Conservation (phyloP, 2,797 vertebrate genomes). For the Malurus leucopterus region DNA sequence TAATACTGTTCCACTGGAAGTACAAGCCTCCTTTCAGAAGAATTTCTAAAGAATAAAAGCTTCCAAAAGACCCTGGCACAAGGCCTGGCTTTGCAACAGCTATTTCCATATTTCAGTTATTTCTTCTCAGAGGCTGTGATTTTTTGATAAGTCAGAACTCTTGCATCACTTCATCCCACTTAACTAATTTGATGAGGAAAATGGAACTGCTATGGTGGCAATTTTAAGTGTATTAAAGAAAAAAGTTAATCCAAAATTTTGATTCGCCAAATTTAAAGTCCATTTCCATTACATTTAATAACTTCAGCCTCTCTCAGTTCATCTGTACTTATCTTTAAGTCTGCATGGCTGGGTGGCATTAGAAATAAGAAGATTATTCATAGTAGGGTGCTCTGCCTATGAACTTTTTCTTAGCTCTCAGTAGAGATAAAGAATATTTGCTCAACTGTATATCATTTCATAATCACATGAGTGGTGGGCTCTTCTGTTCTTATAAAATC, state of each 20-base stretch:
- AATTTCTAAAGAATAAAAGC: background rate
- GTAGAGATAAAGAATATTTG: constrained; percentile 26
- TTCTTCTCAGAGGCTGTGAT: background rate
- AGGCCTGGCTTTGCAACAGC: background rate
- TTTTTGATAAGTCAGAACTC: background rate
- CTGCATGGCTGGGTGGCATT: constrained; percentile 50
- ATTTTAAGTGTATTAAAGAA: constrained; percentile 22
- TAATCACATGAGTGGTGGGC: background rate
- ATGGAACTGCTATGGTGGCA: constrained; percentile 2
- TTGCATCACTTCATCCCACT: constrained; percentile 26
- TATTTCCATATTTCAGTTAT: background rate
- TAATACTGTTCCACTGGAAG: background rate
- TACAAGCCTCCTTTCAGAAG: background rate
- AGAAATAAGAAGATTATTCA: constrained; percentile 62
- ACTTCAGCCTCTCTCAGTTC: constrained; percentile 51
- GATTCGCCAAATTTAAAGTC: constrained; percentile 51
- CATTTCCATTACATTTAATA: constrained; percentile 57
- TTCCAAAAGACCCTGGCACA: background rate
- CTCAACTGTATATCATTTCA: constrained; percentile 12
- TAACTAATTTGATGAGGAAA: constrained; percentile 50
- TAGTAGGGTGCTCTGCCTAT: constrained; percentile 34
- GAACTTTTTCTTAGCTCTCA: constrained; percentile 20
- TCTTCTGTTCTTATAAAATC: constrained; percentile 32
- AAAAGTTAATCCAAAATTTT: constrained; percentile 49
- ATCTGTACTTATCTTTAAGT: constrained; percentile 55